phyloP scores from a whole-genome alignment of 2,888 invertebrate species.

The Epicampocera succincta region DNA sequence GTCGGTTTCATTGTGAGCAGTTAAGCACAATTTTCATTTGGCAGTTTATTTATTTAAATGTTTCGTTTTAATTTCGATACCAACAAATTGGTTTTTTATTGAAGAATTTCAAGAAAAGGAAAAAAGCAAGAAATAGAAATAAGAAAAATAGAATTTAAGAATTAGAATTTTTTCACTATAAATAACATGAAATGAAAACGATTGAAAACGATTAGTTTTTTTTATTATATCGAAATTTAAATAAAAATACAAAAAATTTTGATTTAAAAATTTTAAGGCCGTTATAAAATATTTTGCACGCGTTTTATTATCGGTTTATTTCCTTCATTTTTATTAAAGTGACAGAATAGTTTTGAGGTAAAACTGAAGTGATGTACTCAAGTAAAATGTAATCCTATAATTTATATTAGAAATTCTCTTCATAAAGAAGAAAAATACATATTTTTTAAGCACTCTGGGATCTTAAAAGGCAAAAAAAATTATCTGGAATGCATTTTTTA shows the following conservation, averaged over 20 bases:
- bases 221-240: background rate
- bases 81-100: conserved; percentile 32
- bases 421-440: too few species aligned
- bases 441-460: too few species aligned
- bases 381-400: too few species aligned
- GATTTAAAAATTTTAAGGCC: too few species aligned
- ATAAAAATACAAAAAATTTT: background rate
- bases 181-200: conserved; percentile 50
- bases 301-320: too few species aligned
- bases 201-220: background rate
- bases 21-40: conserved; percentile 46
- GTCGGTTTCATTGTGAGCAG: conserved; percentile 29
- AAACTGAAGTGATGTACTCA: too few species aligned
- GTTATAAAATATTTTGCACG: too few species aligned
- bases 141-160: conserved; percentile 44
- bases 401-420: too few species aligned
- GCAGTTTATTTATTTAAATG: conserved; percentile 38
- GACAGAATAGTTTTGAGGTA: too few species aligned
- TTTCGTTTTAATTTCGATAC: conserved; percentile 37
- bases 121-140: conserved; percentile 48
- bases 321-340: too few species aligned
- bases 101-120: conserved; percentile 31
- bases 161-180: conserved; percentile 42
- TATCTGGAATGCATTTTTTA: too few species aligned
- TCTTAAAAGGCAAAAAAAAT: too few species aligned